Evolutionary conservation across 2,797 vertebrate species (phyloP).

Genomic region (Siniperca scherzeri): DNA sequence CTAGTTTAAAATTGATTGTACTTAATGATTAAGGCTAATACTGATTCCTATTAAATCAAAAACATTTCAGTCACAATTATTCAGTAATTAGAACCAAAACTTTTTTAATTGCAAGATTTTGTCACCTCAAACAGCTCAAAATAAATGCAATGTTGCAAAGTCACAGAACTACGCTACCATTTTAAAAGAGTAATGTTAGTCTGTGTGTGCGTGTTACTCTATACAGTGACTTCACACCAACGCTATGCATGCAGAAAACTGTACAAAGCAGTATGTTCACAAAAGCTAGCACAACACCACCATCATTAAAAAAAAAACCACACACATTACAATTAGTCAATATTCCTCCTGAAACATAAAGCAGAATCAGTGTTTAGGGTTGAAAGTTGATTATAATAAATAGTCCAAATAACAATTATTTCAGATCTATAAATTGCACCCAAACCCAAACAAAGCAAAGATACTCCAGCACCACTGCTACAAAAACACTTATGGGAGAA

Average conservation of each 20-base stretch:
- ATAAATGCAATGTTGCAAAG: slow-evolving; percentile 33
- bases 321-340: not conserved
- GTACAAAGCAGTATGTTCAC: slow-evolving; percentile 46
- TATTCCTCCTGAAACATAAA: slow-evolving; percentile 5
- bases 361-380: not conserved
- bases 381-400: slow-evolving; percentile 12
- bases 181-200: slow-evolving; percentile 8
- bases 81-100: slow-evolving; percentile 18
- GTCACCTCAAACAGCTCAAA: slow-evolving; percentile 20
- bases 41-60: not conserved
- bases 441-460: slow-evolving; percentile 22
- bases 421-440: slow-evolving; percentile 15
- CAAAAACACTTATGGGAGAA: slow-evolving; percentile 36
- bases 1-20: not conserved
- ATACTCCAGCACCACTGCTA: slow-evolving; percentile 48
- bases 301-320: not conserved
- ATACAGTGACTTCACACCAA: slow-evolving; percentile 47
- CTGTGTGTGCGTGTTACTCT: slow-evolving; percentile 24
- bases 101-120: slow-evolving; percentile 43
- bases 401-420: not conserved
- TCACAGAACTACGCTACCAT: slow-evolving; percentile 51
- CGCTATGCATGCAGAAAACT: slow-evolving; percentile 63
- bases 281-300: slow-evolving; percentile 29
- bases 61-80: slow-evolving; percentile 13
- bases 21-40: not conserved